Evolutionary conservation across 2,797 vertebrate genomes (phyloP).

Genomic region (Hydrophis major): DNA sequence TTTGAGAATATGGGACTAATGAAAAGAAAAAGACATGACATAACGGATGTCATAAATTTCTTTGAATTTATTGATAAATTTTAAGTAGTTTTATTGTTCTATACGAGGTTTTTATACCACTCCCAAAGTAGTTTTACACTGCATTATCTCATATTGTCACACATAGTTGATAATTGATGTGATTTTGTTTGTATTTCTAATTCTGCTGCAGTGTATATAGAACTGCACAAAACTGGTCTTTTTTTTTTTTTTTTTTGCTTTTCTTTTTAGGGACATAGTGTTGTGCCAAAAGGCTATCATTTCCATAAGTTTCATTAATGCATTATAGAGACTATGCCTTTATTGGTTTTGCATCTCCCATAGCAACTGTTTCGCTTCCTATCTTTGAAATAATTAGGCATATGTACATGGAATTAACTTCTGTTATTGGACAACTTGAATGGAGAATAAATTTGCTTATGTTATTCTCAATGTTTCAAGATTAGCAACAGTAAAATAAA

Average conservation of each 20-base stretch:
- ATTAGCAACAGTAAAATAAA: background rate
- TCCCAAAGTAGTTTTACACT: too few relatives aligned
- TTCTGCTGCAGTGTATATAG: background rate
- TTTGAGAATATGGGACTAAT: background rate
- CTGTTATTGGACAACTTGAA: background rate
- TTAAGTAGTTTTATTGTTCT: background rate
- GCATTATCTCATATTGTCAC: too few relatives aligned
- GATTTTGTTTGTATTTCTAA: too few relatives aligned
- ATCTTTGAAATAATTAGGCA: background rate
- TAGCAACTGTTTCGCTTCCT: background rate
- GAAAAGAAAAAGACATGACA: background rate
- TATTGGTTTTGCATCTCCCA: background rate
- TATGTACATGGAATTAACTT: background rate
- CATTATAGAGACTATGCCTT: background rate
- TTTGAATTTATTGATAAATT: background rate
- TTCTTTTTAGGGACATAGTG: background rate
- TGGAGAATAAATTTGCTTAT: background rate
- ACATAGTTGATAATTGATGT: too few relatives aligned
- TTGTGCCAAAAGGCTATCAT: background rate
- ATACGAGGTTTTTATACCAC: too few relatives aligned
- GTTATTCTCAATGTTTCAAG: background rate
- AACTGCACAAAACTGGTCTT: background rate
- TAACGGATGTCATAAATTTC: background rate
- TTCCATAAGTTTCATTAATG: background rate
- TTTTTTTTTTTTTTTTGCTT: background rate